Evolutionary conservation across 1,140 invertebrate species (phyloP), one percentile per base, ranked within the genome.

Genomic region (Trichoplusia ni): DNA sequence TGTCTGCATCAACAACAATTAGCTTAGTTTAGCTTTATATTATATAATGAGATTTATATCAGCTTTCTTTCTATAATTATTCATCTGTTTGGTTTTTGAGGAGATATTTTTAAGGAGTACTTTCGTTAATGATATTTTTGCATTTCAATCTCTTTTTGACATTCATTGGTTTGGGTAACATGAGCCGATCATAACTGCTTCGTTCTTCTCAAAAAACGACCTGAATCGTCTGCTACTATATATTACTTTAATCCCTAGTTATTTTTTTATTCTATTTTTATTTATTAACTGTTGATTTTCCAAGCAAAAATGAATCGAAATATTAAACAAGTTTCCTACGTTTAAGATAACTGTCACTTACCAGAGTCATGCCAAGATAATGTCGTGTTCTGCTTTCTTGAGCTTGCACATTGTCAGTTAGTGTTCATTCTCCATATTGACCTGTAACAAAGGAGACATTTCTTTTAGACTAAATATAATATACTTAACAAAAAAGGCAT

Each of bases 321-420:
- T 14, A 13, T 7, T 9, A 7, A 40, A 3, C 16, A 3, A 9
- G 0, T 42, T 8, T 18, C 4, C 40, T 37, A 14, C 6, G 11
- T 14, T 4, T 25, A 46, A 21, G 5, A 25, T 2, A 9, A 21
- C 14, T 6, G 4, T 13, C 18, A 69, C 61, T 56, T 23, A 82
- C 81, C 69, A 69, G 49, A 71, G 71, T 82, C 81, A 86, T 83
- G 72, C 73, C 73, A 75, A 71, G 53, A 56, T 64, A 16, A 51
- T 42, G 11, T 42, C 13, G 53, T 21, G 18, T 40, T 16, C 38
- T 37, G 29, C 38, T 51, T 29, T 65, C 61, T 67, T 67, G 33
- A 62, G 21, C 66, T 53, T 73, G 62, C 69, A 67, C 73, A 74
- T 84, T 44, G 51, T 76, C 61, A 64, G 61, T 71, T 59, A 62